Base-by-base conservation (phyloP, 1,140 invertebrate genomes). In the Zaprionus kolodkinae region DNA sequence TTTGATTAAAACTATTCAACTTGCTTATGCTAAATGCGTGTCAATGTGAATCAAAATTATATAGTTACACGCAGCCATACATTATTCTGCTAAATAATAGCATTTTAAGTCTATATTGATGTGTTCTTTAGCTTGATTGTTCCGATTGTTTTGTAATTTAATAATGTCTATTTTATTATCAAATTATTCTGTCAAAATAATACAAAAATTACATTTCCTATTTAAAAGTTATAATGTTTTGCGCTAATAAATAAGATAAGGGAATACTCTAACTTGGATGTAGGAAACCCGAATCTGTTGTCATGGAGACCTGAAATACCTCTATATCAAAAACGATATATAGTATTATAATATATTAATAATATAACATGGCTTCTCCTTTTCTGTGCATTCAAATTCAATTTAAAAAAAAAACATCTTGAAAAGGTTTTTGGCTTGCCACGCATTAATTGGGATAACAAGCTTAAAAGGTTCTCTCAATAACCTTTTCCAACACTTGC, bases 1-100 rank as follows among this genome's bases (percentile, higher is more conserved):
- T 50, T 50, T 50, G 45, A 50, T 50, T 50, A 50, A 50, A 50
- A 50, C 45, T 50, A 50, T 50, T 50, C 45, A 50, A 50, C 45
- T 50, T 50, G 45, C 21, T 50, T 21, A 50, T 50, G 45, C 17
- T 50, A 50, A 50, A 50, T 50, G 45, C 45, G 11, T 50, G 45
- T 50, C 45, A 50, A 50, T 50, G 10, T 17, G 17, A 50, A 50
- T 50, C 45, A 12, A 50, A 50, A 50, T 50, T 12, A 25, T 50
- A 50, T 50, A 50, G 45, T 50, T 21, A 12, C 15, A 17, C 45
- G 10, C 40, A 21, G 45, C 5, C 45, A 50, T 9, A 40, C 0
- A 40, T 21, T 12, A 21, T 45, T 45, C n/a, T 4, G 45, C 45
- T 25, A 12, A 50, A 25, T 17, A 50, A 50, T 50, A 11, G 45